Conservation (phyloP, 1,140 invertebrate genomes). For the Adoxophyes honmai region DNA sequence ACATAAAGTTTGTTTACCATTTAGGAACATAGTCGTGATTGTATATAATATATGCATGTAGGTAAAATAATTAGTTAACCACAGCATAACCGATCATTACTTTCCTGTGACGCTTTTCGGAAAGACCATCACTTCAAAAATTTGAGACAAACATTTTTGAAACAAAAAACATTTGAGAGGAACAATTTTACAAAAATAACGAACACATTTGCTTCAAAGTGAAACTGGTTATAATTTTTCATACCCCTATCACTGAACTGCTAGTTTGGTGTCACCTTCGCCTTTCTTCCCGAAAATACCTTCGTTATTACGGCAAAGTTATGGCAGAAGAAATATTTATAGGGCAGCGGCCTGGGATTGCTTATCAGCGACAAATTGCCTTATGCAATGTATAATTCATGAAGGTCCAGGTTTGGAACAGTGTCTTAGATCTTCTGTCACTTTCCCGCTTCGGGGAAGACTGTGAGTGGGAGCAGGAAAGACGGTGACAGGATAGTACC, state of each 20-base stretch:
- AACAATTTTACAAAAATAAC: no score
- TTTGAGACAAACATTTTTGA: no score
- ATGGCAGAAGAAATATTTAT: constrained; percentile 15
- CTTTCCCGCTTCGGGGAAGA: not conserved
- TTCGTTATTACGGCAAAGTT: constrained; percentile 6
- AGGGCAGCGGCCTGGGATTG: constrained; percentile 26
- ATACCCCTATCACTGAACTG: not conserved
- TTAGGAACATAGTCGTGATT: no score
- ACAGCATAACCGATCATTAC: no score
- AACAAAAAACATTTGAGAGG: no score
- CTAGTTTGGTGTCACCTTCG: not conserved
- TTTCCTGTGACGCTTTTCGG: no score
- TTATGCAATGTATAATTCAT: constrained; percentile 38
- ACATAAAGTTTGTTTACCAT: no score
- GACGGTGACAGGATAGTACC: not conserved
- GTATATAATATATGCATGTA: no score
- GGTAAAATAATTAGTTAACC: no score
- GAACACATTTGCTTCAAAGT: no score
- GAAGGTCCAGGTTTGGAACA: constrained; percentile 28
- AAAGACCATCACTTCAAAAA: no score
- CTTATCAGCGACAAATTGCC: constrained; percentile 39
- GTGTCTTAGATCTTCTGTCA: not conserved
- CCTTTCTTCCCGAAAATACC: constrained; percentile 1
- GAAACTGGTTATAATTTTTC: no score
- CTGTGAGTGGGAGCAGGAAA: not conserved